phyloP scores from a whole-genome alignment of 2,888 invertebrate species.

The Hirtodrosophila trivittata region DNA sequence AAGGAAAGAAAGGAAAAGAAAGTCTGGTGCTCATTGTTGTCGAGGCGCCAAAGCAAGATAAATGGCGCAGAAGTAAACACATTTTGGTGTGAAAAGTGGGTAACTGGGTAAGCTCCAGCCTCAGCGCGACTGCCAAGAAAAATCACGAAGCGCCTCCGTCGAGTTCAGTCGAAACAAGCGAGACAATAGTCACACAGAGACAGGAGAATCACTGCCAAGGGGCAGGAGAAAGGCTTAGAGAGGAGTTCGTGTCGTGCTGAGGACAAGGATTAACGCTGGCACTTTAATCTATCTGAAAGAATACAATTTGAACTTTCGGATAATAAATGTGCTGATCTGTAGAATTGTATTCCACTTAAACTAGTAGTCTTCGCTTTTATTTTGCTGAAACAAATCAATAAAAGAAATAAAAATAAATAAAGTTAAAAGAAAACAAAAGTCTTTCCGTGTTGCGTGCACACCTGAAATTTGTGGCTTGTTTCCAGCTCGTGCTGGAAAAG shows the following conservation, averaged over 20 bases:
- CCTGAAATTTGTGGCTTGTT: not conserved
- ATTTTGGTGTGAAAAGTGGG: constrained; percentile 64
- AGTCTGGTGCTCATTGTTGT: constrained; percentile 54
- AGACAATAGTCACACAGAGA: constrained; percentile 55
- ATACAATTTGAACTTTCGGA: too few relatives aligned
- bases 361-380: too few relatives aligned
- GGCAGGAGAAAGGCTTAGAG: not conserved
- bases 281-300: too few relatives aligned
- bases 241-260: not conserved
- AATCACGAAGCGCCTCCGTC: too few relatives aligned
- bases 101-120: constrained; percentile 30
- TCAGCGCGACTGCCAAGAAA: constrained; percentile 36
- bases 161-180: constrained; percentile 38
- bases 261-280: too few relatives aligned
- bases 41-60: constrained; percentile 74
- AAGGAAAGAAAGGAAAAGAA: constrained; percentile 14
- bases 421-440: not conserved
- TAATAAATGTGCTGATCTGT: too few relatives aligned
- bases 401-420: too few relatives aligned
- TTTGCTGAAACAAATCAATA: too few relatives aligned
- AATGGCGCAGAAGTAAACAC: constrained; percentile 75
- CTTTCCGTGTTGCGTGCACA: not conserved
- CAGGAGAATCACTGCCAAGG: not conserved
- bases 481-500: too few relatives aligned
- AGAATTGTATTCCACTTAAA: too few relatives aligned